phyloP scores from a whole-genome alignment of 2,888 invertebrate genomes.

The Pomacea canaliculata region DNA sequence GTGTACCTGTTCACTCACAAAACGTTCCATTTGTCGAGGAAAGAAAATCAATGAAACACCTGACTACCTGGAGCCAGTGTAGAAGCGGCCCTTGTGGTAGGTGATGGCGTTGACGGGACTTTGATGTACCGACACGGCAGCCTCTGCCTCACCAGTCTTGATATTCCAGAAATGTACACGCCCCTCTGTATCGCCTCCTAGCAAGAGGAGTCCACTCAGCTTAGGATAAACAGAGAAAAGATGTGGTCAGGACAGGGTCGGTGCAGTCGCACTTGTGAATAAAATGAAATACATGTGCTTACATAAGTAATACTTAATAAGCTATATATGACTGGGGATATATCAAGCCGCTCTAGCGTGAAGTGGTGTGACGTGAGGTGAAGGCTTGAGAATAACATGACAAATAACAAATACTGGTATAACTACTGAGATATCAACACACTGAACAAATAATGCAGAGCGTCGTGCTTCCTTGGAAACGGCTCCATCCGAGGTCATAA shows the following conservation, averaged over 20 bases:
- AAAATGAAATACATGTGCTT: not conserved
- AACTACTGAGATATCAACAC: too few species aligned
- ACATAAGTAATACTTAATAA: not conserved
- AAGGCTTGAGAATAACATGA: too few species aligned
- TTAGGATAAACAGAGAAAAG: slow-evolving; percentile 29
- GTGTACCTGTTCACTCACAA: too few species aligned
- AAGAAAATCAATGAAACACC: too few species aligned
- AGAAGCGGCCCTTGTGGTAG: slow-evolving; percentile 57
- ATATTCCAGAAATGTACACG: slow-evolving; percentile 62
- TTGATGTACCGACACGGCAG: slow-evolving; percentile 59
- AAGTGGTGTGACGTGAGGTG: too few species aligned
- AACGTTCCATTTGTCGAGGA: too few species aligned
- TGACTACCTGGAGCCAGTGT: slow-evolving; percentile 58
- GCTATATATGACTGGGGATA: not conserved
- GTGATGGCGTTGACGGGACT: slow-evolving; percentile 48
- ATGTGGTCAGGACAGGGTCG: too few species aligned
- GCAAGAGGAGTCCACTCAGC: slow-evolving; percentile 55
- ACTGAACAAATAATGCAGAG: too few species aligned
- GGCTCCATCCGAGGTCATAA: too few species aligned
- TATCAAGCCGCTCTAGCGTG: not conserved
- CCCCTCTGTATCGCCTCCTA: slow-evolving; percentile 52
- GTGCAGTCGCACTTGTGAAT: too few species aligned
- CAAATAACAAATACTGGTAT: too few species aligned
- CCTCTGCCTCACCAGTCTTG: slow-evolving; percentile 55
- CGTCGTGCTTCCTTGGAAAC: too few species aligned